Evolutionary conservation across 2,888 invertebrate genomes (phyloP).

Genomic region (Scaptomyza flava): DNA sequence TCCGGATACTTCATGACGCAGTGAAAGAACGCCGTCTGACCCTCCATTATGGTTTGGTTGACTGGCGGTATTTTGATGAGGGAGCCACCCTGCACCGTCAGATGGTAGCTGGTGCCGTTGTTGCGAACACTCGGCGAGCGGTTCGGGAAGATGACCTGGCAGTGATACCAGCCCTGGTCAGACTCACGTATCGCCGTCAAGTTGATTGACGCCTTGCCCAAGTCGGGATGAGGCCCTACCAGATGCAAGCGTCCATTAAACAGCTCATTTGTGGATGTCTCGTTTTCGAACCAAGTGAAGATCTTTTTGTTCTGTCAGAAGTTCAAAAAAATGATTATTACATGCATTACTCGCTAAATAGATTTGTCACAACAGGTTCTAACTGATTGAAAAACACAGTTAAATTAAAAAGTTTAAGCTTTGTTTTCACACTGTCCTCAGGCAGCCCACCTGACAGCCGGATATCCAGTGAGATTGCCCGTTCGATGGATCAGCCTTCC

Average conservation of each 20-base stretch:
- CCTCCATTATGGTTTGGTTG: conserved; percentile 94
- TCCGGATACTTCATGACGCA: conserved; percentile 92
- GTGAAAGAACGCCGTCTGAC: conserved; percentile 91
- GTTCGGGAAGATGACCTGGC: conserved; percentile 94
- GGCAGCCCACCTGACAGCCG: background rate
- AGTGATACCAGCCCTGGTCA: conserved; percentile 96
- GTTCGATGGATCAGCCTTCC: background rate
- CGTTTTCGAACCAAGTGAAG: conserved; percentile 92
- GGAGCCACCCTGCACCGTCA: conserved; percentile 95
- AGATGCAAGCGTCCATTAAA: conserved; percentile 90
- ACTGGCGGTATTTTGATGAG: conserved; percentile 94
- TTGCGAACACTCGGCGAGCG: conserved; percentile 92
- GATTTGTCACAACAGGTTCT: too few species aligned
- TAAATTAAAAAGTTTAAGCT: conserved; percentile 31
- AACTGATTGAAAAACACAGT: background rate
- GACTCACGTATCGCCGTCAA: conserved; percentile 93
- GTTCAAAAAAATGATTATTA: too few species aligned
- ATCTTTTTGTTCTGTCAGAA: conserved; percentile 89
- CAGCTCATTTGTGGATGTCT: conserved; percentile 88
- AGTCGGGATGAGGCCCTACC: conserved; percentile 85
- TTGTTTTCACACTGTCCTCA: conserved; percentile 10
- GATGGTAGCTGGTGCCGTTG: conserved; percentile 95
- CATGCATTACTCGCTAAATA: too few species aligned
- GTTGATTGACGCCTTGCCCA: conserved; percentile 90
- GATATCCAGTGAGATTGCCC: background rate